phyloP scores from a whole-genome alignment of 64 coral and sea anemone genomes.

The Catalaphyllia jardinei region DNA sequence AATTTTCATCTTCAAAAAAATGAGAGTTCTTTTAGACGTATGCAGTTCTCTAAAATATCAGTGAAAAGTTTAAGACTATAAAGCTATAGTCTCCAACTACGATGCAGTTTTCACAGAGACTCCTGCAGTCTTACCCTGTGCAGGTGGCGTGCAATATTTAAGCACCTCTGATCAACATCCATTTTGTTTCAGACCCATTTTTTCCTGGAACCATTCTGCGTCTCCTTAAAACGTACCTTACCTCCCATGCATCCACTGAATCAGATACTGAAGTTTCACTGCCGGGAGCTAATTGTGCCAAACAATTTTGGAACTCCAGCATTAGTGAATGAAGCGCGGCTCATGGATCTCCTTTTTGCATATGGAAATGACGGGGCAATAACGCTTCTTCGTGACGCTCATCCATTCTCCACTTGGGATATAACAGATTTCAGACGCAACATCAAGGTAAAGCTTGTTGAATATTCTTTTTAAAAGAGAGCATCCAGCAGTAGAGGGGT shows the following conservation, averaged over 20 bases:
- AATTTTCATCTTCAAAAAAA: neutral
- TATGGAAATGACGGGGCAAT: conserved; percentile 41
- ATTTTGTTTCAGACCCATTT: conserved; percentile 47
- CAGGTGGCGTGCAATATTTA: too few relatives aligned
- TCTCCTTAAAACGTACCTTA: conserved; percentile 53
- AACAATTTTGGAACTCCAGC: conserved; percentile 51
- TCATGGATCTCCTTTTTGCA: conserved; percentile 53
- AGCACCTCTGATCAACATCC: neutral
- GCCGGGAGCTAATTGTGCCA: conserved; percentile 39
- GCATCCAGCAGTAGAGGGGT: too few relatives aligned
- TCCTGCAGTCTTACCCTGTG: too few relatives aligned
- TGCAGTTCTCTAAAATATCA: too few relatives aligned
- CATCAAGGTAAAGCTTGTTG: conserved; percentile 20
- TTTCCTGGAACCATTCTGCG: conserved; percentile 61
- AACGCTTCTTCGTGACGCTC: conserved; percentile 4
- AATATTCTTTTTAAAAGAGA: too few relatives aligned
- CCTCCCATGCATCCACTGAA: conserved; percentile 58
- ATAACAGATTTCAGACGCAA: conserved; percentile 39
- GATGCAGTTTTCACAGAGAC: too few relatives aligned
- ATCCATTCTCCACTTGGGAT: conserved; percentile 31
- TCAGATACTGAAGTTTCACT: conserved; percentile 71
- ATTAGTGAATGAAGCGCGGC: neutral
- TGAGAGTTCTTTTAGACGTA: neutral
- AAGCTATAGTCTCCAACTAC: too few relatives aligned
- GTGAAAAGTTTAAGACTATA: too few relatives aligned